These are phyloP conservation scores for Pteropus alecto DNA, from an alignment of 2,113 vertebrate species.

Conservation along the genomic window DNA sequence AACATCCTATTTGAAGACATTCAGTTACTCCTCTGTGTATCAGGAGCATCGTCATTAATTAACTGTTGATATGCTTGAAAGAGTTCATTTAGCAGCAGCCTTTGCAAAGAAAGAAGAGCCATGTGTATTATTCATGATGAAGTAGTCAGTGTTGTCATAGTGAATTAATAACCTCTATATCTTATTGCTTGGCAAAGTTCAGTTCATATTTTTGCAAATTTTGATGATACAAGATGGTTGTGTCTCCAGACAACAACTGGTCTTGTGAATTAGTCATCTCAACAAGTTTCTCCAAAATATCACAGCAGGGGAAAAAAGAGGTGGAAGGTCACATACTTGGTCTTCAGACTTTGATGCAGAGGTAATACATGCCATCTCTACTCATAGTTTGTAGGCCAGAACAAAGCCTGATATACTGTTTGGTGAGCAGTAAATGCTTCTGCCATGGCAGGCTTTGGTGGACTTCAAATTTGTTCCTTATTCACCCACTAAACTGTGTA, in stretches of 20 bases:
- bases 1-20: constrained; percentile 52
- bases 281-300: not conserved
- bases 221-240: not conserved
- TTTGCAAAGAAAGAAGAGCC: not conserved
- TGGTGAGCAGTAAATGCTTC: not conserved
- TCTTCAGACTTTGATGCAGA: not conserved
- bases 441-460: not conserved
- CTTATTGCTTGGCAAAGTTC: not conserved
- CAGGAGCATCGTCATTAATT: constrained; percentile 17
- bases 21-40: constrained; percentile 32
- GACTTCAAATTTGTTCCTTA: not conserved
- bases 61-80: constrained; percentile 43
- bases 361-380: not conserved
- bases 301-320: not conserved
- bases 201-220: not conserved
- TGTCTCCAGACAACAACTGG: not conserved
- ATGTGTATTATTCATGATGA: not conserved
- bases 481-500: not conserved
- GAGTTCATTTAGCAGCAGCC: not conserved
- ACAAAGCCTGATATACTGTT: not conserved
- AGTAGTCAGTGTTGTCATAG: not conserved
- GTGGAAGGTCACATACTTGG: not conserved
- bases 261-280: not conserved
- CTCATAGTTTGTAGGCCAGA: not conserved
- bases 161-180: constrained; percentile 23